Evolutionary conservation across 2,113 vertebrate species (phyloP).

Genomic region (Stegostoma tigrinum): DNA sequence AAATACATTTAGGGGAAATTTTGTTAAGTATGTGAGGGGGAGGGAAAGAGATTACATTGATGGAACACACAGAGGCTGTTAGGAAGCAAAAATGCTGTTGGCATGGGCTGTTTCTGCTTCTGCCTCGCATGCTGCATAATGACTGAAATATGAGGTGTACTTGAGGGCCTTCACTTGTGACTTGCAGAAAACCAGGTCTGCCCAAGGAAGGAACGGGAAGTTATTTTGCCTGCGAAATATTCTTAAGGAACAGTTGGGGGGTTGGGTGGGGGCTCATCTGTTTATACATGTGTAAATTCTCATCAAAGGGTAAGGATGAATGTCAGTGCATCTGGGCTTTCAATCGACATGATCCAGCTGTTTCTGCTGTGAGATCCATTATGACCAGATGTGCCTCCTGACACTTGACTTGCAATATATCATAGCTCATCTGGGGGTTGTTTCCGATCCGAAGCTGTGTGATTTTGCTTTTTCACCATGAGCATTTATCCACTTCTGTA

Average conservation of each 20-base stretch:
- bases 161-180: not conserved
- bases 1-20: not conserved
- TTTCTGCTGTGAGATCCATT: not conserved
- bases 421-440: not conserved
- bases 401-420: constrained; percentile 17
- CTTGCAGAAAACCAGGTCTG: not conserved
- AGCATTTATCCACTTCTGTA: not conserved
- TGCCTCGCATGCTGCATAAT: not conserved
- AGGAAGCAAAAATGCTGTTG: not conserved
- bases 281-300: not conserved
- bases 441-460: not conserved
- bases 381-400: constrained; percentile 18
- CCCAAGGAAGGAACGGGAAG: too few relatives aligned
- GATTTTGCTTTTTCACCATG: not conserved
- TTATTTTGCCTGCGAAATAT: not conserved
- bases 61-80: not conserved
- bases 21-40: not conserved
- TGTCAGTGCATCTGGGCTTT: not conserved
- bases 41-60: not conserved
- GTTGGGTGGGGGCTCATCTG: not conserved
- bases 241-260: not conserved
- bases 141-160: not conserved
- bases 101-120: not conserved
- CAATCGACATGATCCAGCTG: constrained; percentile 22
- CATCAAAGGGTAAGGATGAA: not conserved